Conservation (phyloP, 2,888 invertebrate genomes). For the Drosophila hamatofila region DNA sequence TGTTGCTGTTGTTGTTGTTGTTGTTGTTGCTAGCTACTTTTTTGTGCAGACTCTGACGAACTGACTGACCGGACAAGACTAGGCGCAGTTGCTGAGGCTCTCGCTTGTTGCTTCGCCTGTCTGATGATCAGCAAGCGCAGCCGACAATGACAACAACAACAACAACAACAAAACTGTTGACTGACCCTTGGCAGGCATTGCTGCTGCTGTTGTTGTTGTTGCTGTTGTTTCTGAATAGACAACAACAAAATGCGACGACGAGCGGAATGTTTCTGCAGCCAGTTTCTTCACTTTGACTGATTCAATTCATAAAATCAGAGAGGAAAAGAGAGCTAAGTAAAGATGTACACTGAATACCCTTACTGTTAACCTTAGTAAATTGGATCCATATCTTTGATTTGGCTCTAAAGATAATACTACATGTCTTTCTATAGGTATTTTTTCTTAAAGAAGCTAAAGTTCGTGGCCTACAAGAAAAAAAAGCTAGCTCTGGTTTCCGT, state of each 20-base stretch:
- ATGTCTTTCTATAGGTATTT: too few relatives aligned
- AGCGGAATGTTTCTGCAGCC: slow-evolving; percentile 32
- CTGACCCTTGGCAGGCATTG: slow-evolving; percentile 72
- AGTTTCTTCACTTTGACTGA: slow-evolving; percentile 73
- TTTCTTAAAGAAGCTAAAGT: too few relatives aligned
- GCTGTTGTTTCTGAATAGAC: slow-evolving; percentile 54
- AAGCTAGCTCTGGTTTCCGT: too few relatives aligned
- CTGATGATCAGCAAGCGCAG: slow-evolving; percentile 66
- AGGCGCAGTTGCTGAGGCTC: slow-evolving; percentile 37
- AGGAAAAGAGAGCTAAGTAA: background rate
- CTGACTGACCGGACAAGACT: slow-evolving; percentile 65
- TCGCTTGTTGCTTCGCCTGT: slow-evolving; percentile 43
- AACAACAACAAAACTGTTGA: slow-evolving; percentile 47
- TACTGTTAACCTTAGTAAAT: too few relatives aligned
- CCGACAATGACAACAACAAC: slow-evolving; percentile 66
- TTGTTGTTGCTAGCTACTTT: slow-evolving; percentile 36
- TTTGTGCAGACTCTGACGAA: slow-evolving; percentile 36
- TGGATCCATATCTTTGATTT: too few relatives aligned
- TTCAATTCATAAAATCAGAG: slow-evolving; percentile 78
- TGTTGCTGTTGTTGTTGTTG: slow-evolving; percentile 38
- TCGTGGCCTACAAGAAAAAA: too few relatives aligned
- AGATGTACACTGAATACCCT: slow-evolving; percentile 4
- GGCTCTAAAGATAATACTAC: too few relatives aligned
- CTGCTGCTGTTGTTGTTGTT: slow-evolving; percentile 43
- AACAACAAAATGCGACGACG: slow-evolving; percentile 35